Evolutionary conservation across 2,797 vertebrate species (phyloP).

Genomic region (Florisuga fusca): DNA sequence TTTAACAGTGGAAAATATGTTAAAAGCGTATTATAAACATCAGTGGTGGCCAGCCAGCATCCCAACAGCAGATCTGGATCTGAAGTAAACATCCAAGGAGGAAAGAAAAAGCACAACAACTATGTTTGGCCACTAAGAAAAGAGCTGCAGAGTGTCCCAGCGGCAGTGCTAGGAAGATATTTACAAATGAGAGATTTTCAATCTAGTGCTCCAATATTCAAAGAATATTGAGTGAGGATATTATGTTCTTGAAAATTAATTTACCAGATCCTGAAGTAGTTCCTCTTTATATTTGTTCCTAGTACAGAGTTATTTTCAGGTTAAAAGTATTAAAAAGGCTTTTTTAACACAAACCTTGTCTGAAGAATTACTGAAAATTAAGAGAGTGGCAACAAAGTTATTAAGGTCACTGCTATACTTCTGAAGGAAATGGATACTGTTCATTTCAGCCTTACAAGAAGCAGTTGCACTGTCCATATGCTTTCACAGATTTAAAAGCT

Average conservation of each 20-base stretch:
- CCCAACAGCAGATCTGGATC: not conserved
- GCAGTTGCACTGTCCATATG: not conserved
- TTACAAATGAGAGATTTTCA: not conserved
- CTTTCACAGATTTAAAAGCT: not conserved
- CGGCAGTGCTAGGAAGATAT: not conserved
- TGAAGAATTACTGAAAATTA: not conserved
- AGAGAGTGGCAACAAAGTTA: not conserved
- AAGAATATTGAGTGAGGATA: not conserved
- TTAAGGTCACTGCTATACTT: not conserved
- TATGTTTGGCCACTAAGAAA: not conserved
- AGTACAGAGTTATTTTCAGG: not conserved
- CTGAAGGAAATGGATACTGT: not conserved
- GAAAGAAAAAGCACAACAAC: not conserved
- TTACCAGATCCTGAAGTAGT: not conserved
- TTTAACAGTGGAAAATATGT: not conserved
- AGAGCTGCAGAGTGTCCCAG: not conserved
- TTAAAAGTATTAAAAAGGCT: not conserved
- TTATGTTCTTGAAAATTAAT: not conserved
- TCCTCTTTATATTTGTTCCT: not conserved
- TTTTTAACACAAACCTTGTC: not conserved
- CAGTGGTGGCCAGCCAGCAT: not conserved
- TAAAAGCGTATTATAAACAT: not conserved
- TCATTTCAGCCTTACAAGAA: not conserved
- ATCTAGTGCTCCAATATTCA: not conserved
- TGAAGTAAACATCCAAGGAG: not conserved